Conservation (phyloP, 2,113 vertebrate species). For the Chelonoidis abingdonii region DNA sequence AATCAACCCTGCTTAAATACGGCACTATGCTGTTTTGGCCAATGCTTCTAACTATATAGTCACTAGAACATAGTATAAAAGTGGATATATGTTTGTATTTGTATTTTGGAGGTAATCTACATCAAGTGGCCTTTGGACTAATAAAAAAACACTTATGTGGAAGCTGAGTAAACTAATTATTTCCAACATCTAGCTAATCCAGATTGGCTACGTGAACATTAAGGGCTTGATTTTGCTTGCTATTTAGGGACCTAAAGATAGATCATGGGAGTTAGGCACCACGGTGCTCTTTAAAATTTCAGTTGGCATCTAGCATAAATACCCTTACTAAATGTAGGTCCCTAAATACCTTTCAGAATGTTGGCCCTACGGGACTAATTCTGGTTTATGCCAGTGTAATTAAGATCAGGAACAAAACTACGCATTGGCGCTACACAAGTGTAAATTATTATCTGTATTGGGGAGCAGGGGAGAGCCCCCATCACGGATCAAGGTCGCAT, state of each 20-base stretch:
- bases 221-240: neutral
- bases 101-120: neutral
- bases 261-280: neutral
- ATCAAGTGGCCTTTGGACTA: neutral
- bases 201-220: neutral
- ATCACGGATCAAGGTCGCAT: neutral
- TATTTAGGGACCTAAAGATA: neutral
- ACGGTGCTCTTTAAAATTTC: neutral
- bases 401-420: neutral
- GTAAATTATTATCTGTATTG: neutral
- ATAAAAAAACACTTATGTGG: neutral
- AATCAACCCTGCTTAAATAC: neutral
- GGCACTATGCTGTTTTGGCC: neutral
- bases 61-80: neutral
- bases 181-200: neutral
- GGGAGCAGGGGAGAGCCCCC: neutral
- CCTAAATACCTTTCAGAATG: neutral
- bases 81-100: neutral
- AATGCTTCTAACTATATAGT: neutral
- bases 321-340: no score
- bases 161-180: neutral
- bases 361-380: neutral
- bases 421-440: neutral
- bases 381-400: neutral
- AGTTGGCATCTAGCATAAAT: neutral